Percentiles rank a stretch among this genome's conserved stretches.
Conservation (phyloP, 1,140 invertebrate genomes). For the Dreissena rostriformis region DNA sequence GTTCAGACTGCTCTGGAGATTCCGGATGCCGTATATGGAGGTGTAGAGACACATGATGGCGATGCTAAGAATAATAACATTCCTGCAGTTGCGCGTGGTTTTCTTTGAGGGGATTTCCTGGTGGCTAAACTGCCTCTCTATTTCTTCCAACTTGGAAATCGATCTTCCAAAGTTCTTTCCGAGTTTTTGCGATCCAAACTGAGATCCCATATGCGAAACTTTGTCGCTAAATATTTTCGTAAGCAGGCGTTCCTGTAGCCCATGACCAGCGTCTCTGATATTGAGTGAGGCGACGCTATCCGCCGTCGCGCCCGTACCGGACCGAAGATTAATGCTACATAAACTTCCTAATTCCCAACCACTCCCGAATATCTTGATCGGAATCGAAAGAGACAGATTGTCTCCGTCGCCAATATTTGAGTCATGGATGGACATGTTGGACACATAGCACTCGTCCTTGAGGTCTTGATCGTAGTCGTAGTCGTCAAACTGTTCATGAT, state of each 20-base stretch:
- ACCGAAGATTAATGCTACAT: conserved; percentile 27
- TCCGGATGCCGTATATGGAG: conserved; percentile 68
- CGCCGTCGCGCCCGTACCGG: neutral
- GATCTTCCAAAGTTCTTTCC: neutral
- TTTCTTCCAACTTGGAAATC: neutral
- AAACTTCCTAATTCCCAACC: conserved; percentile 57
- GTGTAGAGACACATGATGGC: conserved; percentile 66
- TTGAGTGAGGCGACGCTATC: neutral
- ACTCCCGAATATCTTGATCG: conserved; percentile 34
- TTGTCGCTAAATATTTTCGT: conserved; percentile 29
- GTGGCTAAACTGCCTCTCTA: too few species aligned
- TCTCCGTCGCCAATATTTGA: too few species aligned
- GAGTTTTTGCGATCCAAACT: neutral
- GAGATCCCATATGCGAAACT: neutral
- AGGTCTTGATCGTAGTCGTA: neutral
- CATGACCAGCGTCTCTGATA: neutral
- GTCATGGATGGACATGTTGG: neutral
- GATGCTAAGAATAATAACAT: conserved; percentile 62
- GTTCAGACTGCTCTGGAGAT: conserved; percentile 77
- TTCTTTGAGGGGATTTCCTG: neutral
- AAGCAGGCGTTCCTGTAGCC: neutral
- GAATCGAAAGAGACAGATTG: too few species aligned
- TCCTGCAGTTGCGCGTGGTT: conserved; percentile 56
- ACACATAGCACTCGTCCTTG: neutral
- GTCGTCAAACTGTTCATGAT: neutral